Evolutionary conservation across 2,113 vertebrate genomes (phyloP), one percentile per base, ranked within the genome.

Genomic region (Oryzias curvinotus): DNA sequence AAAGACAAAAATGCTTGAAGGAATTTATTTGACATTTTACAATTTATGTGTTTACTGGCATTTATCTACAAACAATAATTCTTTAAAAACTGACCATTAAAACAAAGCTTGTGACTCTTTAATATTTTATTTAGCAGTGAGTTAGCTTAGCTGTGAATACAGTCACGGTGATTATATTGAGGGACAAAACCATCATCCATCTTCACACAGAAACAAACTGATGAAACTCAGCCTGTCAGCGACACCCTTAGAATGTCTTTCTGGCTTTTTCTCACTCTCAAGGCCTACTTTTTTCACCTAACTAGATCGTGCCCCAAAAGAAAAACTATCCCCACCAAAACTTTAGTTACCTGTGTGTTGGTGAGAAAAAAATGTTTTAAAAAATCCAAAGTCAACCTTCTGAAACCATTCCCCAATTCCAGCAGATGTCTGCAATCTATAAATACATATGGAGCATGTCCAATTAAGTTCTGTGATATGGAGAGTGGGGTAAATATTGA

Each of bases 381-480:
- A 84, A 70, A 84, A 81, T 72, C 73, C 71, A 57, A 53, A 80
- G 84, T 78, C 77, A 77, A 84, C 84, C 63, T 16, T 15, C 77
- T 52, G 74, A 77, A 78, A 80, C 71, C 63, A 48, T 73, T 87
- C 71, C 57, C 81, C 75, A 80, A 84, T 85, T 78, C 69, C 68
- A 75, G 83, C 68, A 73, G 76, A 86, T 73, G 76, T 81, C 64
- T 80, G 65, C 84, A 79, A 88, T 86, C 88, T 82, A 91, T 88
- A 82, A 90, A 89, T 87, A 89, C 85, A 90, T 77, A 78, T 84
- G 86, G 78, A 90, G 78, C 88, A 88, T 88, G 85, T 88, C 89
- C 82, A 91, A 89, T 91, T 91, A 91, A 90, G 83, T 70, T 68
- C 70, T 48, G 76, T 86, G 80, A 82, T 85, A 84, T 76, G 77